Conservation (phyloP, 2,113 vertebrate genomes). For the Pristiophorus japonicus region DNA sequence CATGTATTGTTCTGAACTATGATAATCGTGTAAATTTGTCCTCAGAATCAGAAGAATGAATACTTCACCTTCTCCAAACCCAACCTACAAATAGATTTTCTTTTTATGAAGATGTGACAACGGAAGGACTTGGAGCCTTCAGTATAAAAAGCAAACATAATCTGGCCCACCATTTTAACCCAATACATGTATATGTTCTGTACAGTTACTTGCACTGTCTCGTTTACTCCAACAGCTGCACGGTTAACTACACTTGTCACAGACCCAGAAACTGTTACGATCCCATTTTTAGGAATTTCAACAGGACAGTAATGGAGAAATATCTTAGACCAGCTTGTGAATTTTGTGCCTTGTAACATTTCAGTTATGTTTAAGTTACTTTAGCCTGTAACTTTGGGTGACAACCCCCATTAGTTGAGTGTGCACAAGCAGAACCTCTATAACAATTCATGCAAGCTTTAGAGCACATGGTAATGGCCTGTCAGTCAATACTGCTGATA, state of each 20-base stretch:
- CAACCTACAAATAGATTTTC: background rate
- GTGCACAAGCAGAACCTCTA: background rate
- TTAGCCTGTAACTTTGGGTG: slow-evolving; percentile 9
- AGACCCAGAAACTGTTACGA: background rate
- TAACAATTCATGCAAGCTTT: slow-evolving; percentile 23
- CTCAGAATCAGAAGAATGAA: slow-evolving; percentile 27
- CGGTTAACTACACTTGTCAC: background rate
- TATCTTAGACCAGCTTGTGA: background rate
- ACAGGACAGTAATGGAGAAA: background rate
- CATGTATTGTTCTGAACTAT: background rate
- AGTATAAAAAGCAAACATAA: background rate
- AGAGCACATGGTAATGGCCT: background rate
- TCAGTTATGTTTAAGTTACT: slow-evolving; percentile 2
- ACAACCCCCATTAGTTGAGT: background rate
- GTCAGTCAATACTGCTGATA: slow-evolving; percentile 7
- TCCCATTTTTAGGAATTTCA: background rate
- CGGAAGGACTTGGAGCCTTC: background rate
- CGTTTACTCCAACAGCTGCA: background rate
- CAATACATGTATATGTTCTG: background rate
- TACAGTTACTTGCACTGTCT: background rate
- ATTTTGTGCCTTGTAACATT: background rate
- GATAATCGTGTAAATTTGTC: background rate
- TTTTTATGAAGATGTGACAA: background rate
- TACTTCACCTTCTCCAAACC: too few species aligned
- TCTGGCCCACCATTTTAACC: background rate